Evolutionary conservation across 2,113 vertebrate genomes (phyloP), one percentile per base, ranked within the genome.

Genomic region (Glaucomys volans): DNA sequence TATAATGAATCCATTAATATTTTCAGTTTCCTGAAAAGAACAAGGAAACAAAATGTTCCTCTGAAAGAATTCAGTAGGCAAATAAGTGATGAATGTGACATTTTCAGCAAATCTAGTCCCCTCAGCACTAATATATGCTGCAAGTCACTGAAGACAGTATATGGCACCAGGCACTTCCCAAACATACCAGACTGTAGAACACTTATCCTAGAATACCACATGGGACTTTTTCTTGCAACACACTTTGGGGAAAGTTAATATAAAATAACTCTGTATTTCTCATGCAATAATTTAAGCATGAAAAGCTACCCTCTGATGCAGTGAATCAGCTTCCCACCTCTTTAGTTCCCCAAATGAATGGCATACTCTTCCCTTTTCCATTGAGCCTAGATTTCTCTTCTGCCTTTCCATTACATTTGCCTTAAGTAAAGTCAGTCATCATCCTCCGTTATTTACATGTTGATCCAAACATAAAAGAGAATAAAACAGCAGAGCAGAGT

Each of bases 401-500:
- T 62, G 71, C 24, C 37, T 96, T 85, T 67, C 88, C 40, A 82
- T 84, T 94, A 69, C 44, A 85, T 75, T 66, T 74, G 16, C 75
- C 72, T 64, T 87, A 57, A 87, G 90, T 84, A 71, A 89, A 90
- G n/a, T 81, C 83, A 69, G 40, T 52, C 80, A 74, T 62, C 85
- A 50, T 89, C 95, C 35, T 96, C 71, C 2, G 6, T 79, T 90
- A 97, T 98, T 98, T 97, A 96, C 90, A 94, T 93, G 93, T 80
- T 97, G 92, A 47, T 18, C 91, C 66, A 57, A 96, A 96, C 72
- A 94, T 95, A 79, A 98, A 97, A 98, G 69, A 90, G 96, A 98
- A 97, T 97, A 97, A 97, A 98, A 93, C 35, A 98, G 95, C 74
- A 96, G 69, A 97, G 69, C 0, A 86, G 81, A 97, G 47, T 32